phyloP scores from a whole-genome alignment of 2,888 invertebrate species.

The Napeogenes sylphis region DNA sequence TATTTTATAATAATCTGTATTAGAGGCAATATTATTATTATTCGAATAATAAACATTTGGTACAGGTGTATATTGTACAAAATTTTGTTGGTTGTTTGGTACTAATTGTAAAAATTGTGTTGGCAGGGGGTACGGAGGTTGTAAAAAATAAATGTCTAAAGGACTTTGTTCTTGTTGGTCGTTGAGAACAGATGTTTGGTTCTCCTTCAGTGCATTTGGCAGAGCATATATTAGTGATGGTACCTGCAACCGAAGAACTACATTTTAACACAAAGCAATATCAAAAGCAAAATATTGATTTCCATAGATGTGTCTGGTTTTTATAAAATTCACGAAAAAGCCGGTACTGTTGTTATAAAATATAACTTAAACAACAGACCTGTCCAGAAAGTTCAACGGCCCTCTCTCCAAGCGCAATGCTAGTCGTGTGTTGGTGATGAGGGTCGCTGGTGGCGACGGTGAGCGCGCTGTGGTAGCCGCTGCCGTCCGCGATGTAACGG shows the following conservation, averaged over 20 bases:
- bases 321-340: neutral
- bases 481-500: constrained; percentile 79
- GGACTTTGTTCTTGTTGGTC: constrained; percentile 36
- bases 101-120: constrained; percentile 36
- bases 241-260: constrained; percentile 12
- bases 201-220: constrained; percentile 30
- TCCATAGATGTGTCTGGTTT: too few relatives aligned
- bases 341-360: neutral
- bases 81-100: constrained; percentile 31
- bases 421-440: constrained; percentile 66
- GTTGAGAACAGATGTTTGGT: constrained; percentile 10
- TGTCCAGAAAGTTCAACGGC: constrained; percentile 67
- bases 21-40: constrained; percentile 33
- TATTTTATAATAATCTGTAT: constrained; percentile 43
- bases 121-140: constrained; percentile 47
- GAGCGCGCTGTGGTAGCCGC: constrained; percentile 81
- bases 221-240: constrained; percentile 28
- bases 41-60: constrained; percentile 38
- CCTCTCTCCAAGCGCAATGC: constrained; percentile 76
- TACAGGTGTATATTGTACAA: constrained; percentile 32
- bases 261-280: neutral
- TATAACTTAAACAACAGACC: constrained; percentile 31
- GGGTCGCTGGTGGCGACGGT: constrained; percentile 73
- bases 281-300: neutral
- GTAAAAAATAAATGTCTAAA: constrained; percentile 53